Conservation (phyloP, 1,140 invertebrate species). For the Limonius californicus region DNA sequence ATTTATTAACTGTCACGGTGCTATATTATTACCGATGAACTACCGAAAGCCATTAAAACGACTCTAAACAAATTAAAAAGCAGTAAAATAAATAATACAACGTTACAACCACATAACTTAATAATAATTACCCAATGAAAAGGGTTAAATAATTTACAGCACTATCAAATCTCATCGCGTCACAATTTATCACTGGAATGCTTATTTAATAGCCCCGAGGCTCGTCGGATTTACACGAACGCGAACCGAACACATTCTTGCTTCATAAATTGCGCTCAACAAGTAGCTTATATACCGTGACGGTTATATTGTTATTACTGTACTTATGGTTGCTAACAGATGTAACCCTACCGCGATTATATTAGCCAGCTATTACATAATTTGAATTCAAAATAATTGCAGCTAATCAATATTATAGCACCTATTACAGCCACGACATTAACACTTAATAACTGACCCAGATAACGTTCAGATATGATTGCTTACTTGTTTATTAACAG, state of each 20-base stretch:
- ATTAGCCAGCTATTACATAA: not conserved
- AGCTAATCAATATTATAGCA: not conserved
- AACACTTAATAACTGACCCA: too few relatives aligned
- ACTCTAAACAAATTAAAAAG: conserved; percentile 31
- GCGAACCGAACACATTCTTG: conserved; percentile 36
- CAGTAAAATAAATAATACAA: conserved; percentile 37
- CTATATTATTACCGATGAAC: not conserved
- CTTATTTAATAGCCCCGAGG: conserved; percentile 47
- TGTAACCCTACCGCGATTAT: conserved; percentile 37
- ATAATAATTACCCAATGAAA: conserved; percentile 47
- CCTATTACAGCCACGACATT: not conserved
- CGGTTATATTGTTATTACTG: conserved; percentile 49
- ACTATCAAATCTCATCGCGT: conserved; percentile 49
- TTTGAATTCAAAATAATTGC: not conserved
- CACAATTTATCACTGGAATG: conserved; percentile 49
- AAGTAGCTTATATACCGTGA: conserved; percentile 48
- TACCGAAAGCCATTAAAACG: conserved; percentile 11
- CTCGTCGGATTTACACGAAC: conserved; percentile 39
- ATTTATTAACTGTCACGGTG: not conserved
- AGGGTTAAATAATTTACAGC: conserved; percentile 49
- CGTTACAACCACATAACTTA: conserved; percentile 40
- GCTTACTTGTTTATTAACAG: too few relatives aligned
- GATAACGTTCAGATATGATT: too few relatives aligned
- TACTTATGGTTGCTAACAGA: conserved; percentile 48
- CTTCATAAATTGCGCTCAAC: conserved; percentile 49